Base-by-base conservation (phyloP, 2,888 invertebrate species). In the Drosophila neotestacea region DNA sequence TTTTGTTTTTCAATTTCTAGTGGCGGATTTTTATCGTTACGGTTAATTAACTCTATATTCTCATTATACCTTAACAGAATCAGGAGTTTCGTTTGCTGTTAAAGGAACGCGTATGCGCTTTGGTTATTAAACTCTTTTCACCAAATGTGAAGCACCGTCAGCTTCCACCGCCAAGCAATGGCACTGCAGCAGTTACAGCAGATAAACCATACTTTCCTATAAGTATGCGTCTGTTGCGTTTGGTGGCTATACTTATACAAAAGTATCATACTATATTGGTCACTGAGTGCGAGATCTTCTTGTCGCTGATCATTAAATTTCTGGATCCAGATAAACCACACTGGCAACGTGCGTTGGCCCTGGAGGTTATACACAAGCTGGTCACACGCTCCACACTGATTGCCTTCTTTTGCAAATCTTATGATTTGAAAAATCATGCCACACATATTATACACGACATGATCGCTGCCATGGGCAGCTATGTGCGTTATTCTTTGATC, bases 251-350 rank as follows among this genome's bases (percentile, higher is more conserved):
- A 89, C 94, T 99, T 46, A 96, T 99, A 88, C 97, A 98, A 93
- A 96, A 97, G 93, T 99, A 98, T 93, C 98, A 98, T 91, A 95
- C 95, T 7, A 94, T 98, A 70, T 93, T 99, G 94, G 98, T 97
- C 34, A 99, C 99, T 0, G 99, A 99, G 93, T 99, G 99, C 93
- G 99, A 99, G 93, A 99, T 99, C 91, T 99, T 99, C 93, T 94
- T 99, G 46, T 98, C 99, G 0, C 93, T 99, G 55, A 96, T 99
- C 58, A 97, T 99, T 39, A 99, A 99, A 93, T 99, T 99, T 93
- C 93, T 99, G 92, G 99, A 99, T 92, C 97, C 97, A 0, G 99
- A 99, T 91, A 98, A 98, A 93, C 98, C 98, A 2, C 94, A 96
- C 74, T 99, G 99, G 99, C 99, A 99, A 92, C 94, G 99, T 63